Percentiles rank a stretch among this genome's conserved stretches.
Conservation (phyloP, 35 echinoderm and acorn worm genomes). For the Ptychodera flava region DNA sequence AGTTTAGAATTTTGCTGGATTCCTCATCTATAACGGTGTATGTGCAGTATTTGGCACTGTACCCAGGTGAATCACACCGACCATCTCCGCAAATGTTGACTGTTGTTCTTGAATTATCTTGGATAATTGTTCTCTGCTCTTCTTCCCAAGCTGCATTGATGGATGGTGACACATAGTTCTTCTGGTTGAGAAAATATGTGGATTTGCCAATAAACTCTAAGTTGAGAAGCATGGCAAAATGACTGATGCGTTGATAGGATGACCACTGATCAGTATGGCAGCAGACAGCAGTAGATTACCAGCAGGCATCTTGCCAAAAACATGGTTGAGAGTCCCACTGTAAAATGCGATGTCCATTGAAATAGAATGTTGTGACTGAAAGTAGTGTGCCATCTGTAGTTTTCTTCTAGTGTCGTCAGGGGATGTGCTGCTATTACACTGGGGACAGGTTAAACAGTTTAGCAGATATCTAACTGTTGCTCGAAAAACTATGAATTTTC, state of each 20-base stretch:
- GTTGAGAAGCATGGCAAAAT: neutral
- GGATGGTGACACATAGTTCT: constrained; percentile 5
- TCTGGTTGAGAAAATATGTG: neutral
- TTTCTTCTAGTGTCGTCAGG: too few relatives aligned
- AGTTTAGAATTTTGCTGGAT: constrained; percentile 15
- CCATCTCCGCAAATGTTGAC: constrained; percentile 26
- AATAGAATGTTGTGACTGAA: too few relatives aligned
- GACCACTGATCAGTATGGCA: constrained; percentile 22
- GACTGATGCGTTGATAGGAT: neutral
- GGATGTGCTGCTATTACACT: too few relatives aligned
- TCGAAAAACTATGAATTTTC: too few relatives aligned
- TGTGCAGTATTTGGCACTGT: constrained; percentile 42
- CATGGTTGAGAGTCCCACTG: constrained; percentile 38
- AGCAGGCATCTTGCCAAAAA: neutral
- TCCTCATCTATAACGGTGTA: constrained; percentile 38
- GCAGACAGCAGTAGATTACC: constrained; percentile 30
- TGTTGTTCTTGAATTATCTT: neutral
- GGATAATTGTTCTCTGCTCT: neutral
- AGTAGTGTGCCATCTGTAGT: too few relatives aligned
- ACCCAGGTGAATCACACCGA: constrained; percentile 45
- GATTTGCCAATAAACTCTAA: constrained; percentile 2
- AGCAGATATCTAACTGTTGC: too few relatives aligned
- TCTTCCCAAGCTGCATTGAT: constrained; percentile 2
- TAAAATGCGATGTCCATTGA: too few relatives aligned
- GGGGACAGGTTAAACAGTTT: too few relatives aligned